A percentile compares a stretch with the other conserved stretches of the same genome.
Evolutionary conservation across 2,113 vertebrate genomes (phyloP).

Genomic region (Ariopsis seemanni): DNA sequence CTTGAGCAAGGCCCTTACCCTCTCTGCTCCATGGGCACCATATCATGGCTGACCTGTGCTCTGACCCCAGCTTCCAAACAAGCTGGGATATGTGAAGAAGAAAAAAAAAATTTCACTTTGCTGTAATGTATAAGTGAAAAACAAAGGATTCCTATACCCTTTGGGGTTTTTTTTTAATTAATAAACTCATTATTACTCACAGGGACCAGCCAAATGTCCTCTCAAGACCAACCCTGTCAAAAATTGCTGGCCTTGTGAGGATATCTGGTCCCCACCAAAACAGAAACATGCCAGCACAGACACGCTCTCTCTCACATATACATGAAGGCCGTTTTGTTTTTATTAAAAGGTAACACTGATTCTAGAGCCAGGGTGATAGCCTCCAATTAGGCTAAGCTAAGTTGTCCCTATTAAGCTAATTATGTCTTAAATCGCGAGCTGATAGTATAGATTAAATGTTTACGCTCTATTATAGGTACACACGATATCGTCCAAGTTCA

Average conservation of each 20-base stretch:
- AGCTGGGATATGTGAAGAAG: no score
- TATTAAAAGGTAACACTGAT: background rate
- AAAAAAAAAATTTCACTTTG: no score
- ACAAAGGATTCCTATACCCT: background rate
- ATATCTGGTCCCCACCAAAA: background rate
- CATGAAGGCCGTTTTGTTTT: background rate
- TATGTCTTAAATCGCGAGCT: background rate
- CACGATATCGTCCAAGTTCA: background rate
- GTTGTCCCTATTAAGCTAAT: constrained; percentile 20
- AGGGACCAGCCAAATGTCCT: background rate
- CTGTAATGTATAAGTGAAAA: no score
- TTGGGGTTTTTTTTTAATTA: background rate
- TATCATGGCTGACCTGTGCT: no score
- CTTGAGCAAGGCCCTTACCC: no score
- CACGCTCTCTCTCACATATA: background rate
- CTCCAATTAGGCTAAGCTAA: constrained; percentile 11
- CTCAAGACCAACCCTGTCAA: background rate
- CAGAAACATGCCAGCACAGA: background rate
- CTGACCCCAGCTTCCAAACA: no score
- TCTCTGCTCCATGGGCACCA: no score
- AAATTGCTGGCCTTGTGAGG: background rate
- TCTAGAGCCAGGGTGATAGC: background rate
- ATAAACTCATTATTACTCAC: background rate
- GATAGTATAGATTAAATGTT: constrained; percentile 12
- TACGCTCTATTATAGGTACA: background rate